Conservation (phyloP, 2,113 vertebrate genomes). For the Barnardius zonarius region DNA sequence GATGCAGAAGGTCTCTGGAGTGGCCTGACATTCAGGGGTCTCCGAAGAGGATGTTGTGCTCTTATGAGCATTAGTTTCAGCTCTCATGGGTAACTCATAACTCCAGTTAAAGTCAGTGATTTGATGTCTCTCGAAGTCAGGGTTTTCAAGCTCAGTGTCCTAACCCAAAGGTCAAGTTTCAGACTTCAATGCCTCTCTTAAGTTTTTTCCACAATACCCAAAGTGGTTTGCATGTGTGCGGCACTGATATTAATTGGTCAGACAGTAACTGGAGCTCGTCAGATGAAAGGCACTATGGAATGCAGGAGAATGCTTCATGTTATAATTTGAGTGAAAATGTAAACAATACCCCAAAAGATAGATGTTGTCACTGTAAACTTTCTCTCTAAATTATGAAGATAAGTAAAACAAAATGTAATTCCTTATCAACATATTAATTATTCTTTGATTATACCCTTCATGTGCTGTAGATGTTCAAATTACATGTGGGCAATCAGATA, state of each 20-base stretch:
- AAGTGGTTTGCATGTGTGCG: not conserved
- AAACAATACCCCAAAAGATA: slow-evolving; percentile 18
- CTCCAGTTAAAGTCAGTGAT: not conserved
- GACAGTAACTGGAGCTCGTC: not conserved
- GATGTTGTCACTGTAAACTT: not conserved
- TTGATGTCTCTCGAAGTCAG: not conserved
- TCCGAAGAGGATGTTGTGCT: not conserved
- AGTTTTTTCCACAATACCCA: slow-evolving; percentile 9
- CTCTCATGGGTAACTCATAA: not conserved
- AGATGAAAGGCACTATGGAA: slow-evolving; percentile 52
- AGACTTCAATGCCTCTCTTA: not conserved
- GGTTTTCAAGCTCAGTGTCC: not conserved
- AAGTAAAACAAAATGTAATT: not conserved
- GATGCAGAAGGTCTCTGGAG: not conserved
- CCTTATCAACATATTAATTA: slow-evolving; percentile 48
- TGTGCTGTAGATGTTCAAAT: slow-evolving; percentile 27
- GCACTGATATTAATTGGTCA: slow-evolving; percentile 31
- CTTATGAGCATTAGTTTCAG: not conserved
- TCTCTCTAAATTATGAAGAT: slow-evolving; percentile 15
- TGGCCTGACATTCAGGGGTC: not conserved
- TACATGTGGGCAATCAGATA: slow-evolving; percentile 38
- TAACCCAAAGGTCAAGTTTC: slow-evolving; percentile 13
- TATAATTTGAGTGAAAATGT: slow-evolving; percentile 12
- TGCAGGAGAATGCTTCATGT: slow-evolving; percentile 22
- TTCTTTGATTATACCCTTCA: slow-evolving; percentile 42